Base-by-base conservation (phyloP, 2,888 invertebrate species). In the Drosophila tripunctata region DNA sequence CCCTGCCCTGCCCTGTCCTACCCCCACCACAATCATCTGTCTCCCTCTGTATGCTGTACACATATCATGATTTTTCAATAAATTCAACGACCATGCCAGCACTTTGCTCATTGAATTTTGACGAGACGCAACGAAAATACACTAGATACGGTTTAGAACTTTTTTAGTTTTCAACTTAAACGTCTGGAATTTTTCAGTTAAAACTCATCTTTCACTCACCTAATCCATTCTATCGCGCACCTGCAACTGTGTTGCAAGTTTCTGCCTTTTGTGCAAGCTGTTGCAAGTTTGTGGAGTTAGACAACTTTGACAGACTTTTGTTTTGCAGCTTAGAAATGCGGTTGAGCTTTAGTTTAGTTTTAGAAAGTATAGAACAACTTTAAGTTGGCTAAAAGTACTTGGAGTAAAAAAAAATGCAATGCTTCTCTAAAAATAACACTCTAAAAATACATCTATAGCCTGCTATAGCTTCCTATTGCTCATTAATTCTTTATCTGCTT, bases 1-100 rank as follows among this genome's bases (percentile, higher is more conserved):
- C 3, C 2, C 10, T 1, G 12, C 15, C 33, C 2, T 10, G 1
- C 10, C 3, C 30, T 15, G 1, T 22, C n/a, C n/a, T n/a, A n/a
- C n/a, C n/a, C n/a, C n/a, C n/a, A n/a, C n/a, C n/a, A n/a, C n/a
- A n/a, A n/a, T n/a, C n/a, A 1, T 2, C 21, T 15, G 30, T 38
- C 36, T 27, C 47, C 24, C 27, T 57, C 68, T 56, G 51, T 41
- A 41, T 60, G 75, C 63, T 76, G 78, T 66, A 66, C 80, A 78
- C 83, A 75, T 86, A 86, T 83, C 87, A 86, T 83, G 83, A 86
- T 83, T 83, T 83, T 83, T 83, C 84, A 83, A 83, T 83, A 83
- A 83, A 83, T 80, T 78, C 82, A 67, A 64, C 78, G 67, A 64
- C 78, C 84, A 67, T 47, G 76, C 74, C n/a, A 69, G 75, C 77